These are phyloP conservation scores for Sesamia inferens DNA, from an alignment of 2,888 invertebrate species.

Conservation along the genomic window DNA sequence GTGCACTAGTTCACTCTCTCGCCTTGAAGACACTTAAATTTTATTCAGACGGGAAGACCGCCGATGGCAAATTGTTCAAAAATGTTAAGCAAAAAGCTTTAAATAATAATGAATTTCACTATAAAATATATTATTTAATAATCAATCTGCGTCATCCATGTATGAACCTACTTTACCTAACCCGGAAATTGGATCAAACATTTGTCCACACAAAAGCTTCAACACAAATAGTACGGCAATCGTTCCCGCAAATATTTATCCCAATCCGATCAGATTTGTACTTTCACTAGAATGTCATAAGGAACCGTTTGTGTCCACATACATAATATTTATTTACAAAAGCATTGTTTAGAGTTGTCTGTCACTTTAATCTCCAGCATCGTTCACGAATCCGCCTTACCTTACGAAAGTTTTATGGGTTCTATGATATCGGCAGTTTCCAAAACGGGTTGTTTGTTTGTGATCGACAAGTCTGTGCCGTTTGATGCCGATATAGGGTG, in stretches of 20 bases:
- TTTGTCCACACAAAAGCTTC: conserved; percentile 30
- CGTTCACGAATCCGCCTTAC: conserved; percentile 30
- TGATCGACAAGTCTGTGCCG: conserved; percentile 43
- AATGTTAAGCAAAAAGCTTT: too few relatives aligned
- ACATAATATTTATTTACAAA: conserved; percentile 52
- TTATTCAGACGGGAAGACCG: too few relatives aligned
- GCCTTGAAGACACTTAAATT: too few relatives aligned
- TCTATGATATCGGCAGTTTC: conserved; percentile 28
- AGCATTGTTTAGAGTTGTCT: conserved; percentile 35
- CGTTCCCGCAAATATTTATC: conserved; percentile 43
- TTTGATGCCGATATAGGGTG: conserved; percentile 48
- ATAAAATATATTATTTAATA: neutral
- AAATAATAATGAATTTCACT: neutral
- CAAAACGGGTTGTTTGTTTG: conserved; percentile 27
- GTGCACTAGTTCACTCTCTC: too few relatives aligned
- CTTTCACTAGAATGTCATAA: conserved; percentile 41
- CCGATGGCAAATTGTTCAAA: too few relatives aligned
- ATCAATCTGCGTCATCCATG: conserved; percentile 9
- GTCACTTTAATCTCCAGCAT: conserved; percentile 52
- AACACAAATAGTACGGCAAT: conserved; percentile 15
- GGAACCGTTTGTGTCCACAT: conserved; percentile 51
- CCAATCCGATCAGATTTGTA: conserved; percentile 41
- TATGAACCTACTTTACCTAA: neutral
- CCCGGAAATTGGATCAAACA: conserved; percentile 17
- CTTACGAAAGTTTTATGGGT: conserved; percentile 12